phyloP scores from a whole-genome alignment of 2,113 vertebrate species.

The Bettongia penicillata region DNA sequence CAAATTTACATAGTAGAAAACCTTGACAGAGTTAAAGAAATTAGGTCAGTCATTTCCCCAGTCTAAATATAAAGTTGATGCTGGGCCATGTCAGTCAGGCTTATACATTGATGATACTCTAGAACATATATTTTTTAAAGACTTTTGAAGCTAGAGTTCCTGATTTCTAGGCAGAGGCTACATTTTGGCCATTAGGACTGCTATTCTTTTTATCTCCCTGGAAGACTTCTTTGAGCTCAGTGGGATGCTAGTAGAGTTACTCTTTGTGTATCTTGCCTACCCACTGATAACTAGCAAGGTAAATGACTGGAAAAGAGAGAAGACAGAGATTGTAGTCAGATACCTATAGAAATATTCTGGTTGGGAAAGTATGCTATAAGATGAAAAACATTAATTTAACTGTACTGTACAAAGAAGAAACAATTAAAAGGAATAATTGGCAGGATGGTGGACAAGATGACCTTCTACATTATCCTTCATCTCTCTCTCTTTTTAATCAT shows the following conservation, averaged over 20 bases:
- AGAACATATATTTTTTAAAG: not conserved
- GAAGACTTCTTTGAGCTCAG: not conserved
- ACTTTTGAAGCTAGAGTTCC: not conserved
- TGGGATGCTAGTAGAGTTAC: not conserved
- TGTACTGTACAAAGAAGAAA: slow-evolving; percentile 23
- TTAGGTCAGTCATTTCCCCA: not conserved
- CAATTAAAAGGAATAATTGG: slow-evolving; percentile 57
- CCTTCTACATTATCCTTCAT: slow-evolving; percentile 47
- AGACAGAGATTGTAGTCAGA: not conserved
- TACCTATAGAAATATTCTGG: slow-evolving; percentile 9
- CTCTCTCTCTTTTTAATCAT: slow-evolving; percentile 61
- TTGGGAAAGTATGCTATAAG: slow-evolving; percentile 22
- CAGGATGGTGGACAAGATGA: slow-evolving; percentile 52
- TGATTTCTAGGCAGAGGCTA: slow-evolving; percentile 10
- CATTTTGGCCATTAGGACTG: not conserved
- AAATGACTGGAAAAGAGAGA: slow-evolving; percentile 7
- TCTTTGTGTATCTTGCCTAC: not conserved
- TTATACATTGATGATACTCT: slow-evolving; percentile 9
- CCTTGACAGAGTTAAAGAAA: slow-evolving; percentile 24
- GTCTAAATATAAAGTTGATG: not conserved
- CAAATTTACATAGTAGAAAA: not conserved
- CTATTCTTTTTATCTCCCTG: not conserved
- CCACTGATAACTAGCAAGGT: slow-evolving; percentile 22
- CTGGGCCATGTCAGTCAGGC: not conserved
- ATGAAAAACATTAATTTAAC: slow-evolving; percentile 16